phyloP scores from a whole-genome alignment of 2,888 invertebrate genomes.

The Hyppa rectilinea region DNA sequence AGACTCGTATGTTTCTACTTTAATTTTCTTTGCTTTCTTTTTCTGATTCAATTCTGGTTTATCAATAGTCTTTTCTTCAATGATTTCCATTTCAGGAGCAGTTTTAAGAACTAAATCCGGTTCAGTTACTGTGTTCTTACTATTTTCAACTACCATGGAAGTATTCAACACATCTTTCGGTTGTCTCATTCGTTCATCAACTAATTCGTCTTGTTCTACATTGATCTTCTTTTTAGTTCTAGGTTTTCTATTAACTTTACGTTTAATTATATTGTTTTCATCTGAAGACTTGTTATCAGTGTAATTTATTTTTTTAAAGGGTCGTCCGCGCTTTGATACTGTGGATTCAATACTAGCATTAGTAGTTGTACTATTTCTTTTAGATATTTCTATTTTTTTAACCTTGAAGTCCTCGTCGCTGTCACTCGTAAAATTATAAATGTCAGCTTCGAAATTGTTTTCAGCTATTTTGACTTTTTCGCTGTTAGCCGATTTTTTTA shows the following conservation, averaged over 20 bases:
- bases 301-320: slow-evolving; percentile 49
- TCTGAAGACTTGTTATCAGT: slow-evolving; percentile 70
- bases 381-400: slow-evolving; percentile 70
- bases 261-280: slow-evolving; percentile 60
- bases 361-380: slow-evolving; percentile 68
- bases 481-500: slow-evolving; percentile 74
- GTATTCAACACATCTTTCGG: slow-evolving; percentile 73
- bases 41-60: slow-evolving; percentile 47
- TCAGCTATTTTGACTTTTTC: slow-evolving; percentile 72
- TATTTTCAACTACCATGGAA: slow-evolving; percentile 71
- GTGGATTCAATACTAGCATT: slow-evolving; percentile 67
- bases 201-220: slow-evolving; percentile 63
- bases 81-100: slow-evolving; percentile 75
- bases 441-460: slow-evolving; percentile 67
- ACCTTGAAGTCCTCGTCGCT: slow-evolving; percentile 82
- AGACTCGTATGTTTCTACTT: slow-evolving; percentile 48
- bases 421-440: slow-evolving; percentile 82
- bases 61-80: slow-evolving; percentile 58
- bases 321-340: slow-evolving; percentile 60
- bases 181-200: slow-evolving; percentile 82
- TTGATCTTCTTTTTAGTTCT: slow-evolving; percentile 53
- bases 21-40: slow-evolving; percentile 55
- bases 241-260: slow-evolving; percentile 52
- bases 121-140: slow-evolving; percentile 53
- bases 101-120: slow-evolving; percentile 65